These are phyloP conservation scores for Sinotaia quadrata DNA, from an alignment of 2,888 invertebrate species.

Conservation along the genomic window DNA sequence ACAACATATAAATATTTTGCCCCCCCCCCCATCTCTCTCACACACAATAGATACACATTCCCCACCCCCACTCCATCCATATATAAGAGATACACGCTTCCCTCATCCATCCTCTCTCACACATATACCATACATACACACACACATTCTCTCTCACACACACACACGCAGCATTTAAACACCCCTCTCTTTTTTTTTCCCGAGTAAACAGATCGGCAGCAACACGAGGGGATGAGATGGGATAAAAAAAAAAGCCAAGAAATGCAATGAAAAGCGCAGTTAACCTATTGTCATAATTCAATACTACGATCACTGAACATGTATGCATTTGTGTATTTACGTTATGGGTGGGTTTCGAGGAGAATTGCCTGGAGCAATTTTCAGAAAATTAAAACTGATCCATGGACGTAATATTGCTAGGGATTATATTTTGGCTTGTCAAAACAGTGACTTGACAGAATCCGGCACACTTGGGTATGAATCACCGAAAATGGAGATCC, in stretches of 20 bases:
- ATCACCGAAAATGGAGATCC: too few relatives aligned
- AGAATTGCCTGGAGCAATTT: too few relatives aligned
- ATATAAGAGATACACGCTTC: background rate
- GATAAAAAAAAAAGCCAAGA: background rate
- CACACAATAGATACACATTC: background rate
- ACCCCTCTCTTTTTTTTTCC: background rate
- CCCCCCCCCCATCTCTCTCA: background rate
- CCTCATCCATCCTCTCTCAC: background rate
- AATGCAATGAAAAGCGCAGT: too few relatives aligned
- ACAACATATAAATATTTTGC: background rate
- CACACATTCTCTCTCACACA: constrained; percentile 3
- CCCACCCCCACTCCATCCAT: background rate
- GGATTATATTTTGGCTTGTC: too few relatives aligned
- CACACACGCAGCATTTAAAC: constrained; percentile 1
- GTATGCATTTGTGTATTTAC: too few relatives aligned
- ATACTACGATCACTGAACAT: too few relatives aligned
- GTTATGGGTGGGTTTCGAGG: too few relatives aligned
- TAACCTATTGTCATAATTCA: too few relatives aligned
- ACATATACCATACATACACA: background rate
- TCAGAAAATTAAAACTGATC: too few relatives aligned
- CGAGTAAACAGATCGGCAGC: constrained; percentile 4
- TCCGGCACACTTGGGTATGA: too few relatives aligned
- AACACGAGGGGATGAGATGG: background rate
- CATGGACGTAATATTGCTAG: too few relatives aligned
- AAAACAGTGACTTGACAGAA: too few relatives aligned